Base-by-base conservation (phyloP, 2,113 vertebrate genomes). In the Cathartes aura region DNA sequence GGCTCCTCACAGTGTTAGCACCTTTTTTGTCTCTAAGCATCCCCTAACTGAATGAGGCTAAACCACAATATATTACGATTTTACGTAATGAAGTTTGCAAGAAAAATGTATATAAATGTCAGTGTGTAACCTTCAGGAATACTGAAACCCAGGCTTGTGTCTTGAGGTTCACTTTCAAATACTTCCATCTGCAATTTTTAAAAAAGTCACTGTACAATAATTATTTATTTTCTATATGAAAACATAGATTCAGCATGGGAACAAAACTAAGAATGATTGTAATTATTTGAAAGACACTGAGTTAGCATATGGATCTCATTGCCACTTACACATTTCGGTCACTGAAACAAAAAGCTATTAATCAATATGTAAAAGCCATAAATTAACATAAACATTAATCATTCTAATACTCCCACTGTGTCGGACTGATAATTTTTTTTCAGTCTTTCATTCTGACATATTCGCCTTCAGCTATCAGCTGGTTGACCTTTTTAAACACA, bases 301-400 rank as follows among this genome's bases (percentile, higher is more conserved):
- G 97, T 89, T 89, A 97, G 96, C 98, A 98, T 98, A 98, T 98
- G 98, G 98, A 98, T 98, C 92, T 98, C 98, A 97, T 98, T 98
- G 98, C 96, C 98, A 96, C 95, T 97, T 97, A 93, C 79, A 97
- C 89, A 96, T 92, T 95, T 97, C 98, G 96, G 97, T 97, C 96
- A 96, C 90, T 88, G 96, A 97, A 96, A 97, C 94, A 95, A 97
- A 96, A 97, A 97, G 97, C 97, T 97, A 98, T 98, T 98, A 97
- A 98, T 98, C 98, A 98, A 98, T 96, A 97, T 72, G 97, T 97
- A 98, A 97, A 97, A 96, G 94, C 94, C 95, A 97, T 97, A 96
- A 96, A 98, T 98, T 97, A 98, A 98, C 93, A 94, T 94, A 98
- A 98, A 91, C 98, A 98, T 98, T 98, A 96, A 98, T 98, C 97